Evolutionary conservation across 2,113 vertebrate species (phyloP).

Genomic region (Nesoenas mayeri): DNA sequence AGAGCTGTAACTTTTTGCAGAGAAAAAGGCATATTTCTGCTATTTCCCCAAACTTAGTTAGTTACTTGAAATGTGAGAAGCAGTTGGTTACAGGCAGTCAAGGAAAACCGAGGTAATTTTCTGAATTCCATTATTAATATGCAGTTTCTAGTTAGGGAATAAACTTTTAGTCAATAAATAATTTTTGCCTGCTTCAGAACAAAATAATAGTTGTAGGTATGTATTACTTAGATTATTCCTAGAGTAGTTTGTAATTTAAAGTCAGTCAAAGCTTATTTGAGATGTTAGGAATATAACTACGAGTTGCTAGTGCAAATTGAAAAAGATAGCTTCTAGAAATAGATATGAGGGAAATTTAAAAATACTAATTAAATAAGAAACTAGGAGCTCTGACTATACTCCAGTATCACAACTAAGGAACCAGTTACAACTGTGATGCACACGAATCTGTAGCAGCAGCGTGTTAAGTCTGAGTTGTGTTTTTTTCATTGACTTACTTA

Average conservation of each 20-base stretch:
- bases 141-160: not conserved
- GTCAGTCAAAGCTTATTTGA: not conserved
- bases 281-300: not conserved
- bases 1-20: not conserved
- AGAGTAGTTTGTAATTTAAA: not conserved
- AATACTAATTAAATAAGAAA: not conserved
- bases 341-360: not conserved
- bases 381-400: not conserved
- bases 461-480: not conserved
- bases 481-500: slow-evolving; percentile 4
- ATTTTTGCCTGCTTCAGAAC: not conserved
- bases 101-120: not conserved
- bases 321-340: not conserved
- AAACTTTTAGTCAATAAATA: not conserved
- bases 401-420: not conserved
- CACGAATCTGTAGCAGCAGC: not conserved
- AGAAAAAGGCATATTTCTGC: not conserved
- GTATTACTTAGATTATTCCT: not conserved
- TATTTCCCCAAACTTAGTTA: not conserved
- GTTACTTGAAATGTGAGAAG: not conserved
- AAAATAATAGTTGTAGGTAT: not conserved
- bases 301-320: not conserved
- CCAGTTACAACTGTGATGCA: not conserved
- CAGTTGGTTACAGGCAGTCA: not conserved
- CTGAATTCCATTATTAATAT: not conserved